Base-by-base conservation (phyloP, 2,797 vertebrate genomes). In the Dromococcyx pavoninus region DNA sequence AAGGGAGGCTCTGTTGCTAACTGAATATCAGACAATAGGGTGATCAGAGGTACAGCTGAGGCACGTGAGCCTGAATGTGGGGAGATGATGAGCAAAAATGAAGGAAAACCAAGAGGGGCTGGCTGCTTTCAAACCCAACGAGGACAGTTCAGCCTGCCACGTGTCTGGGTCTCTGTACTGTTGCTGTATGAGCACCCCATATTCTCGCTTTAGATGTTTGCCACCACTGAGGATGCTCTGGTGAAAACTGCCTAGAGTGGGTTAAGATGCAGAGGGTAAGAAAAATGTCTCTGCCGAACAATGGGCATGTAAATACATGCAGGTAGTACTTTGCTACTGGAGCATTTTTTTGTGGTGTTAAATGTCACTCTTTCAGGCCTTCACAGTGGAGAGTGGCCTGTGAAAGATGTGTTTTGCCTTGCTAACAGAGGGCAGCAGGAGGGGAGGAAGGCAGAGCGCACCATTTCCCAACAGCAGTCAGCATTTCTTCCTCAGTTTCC, bases 361-460 rank as follows among this genome's bases (percentile, higher is more conserved):
- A 88, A 64, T 3, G 14, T n/a, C 37, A 21, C 30, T 80, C 30
- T 80, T 35, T 27, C 9, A 58, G 39, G 43, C 14, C 22, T n/a
- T 76, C 14, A 1, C 13, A 73, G 43, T 28, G 22, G n/a, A 62
- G 46, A 61, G 48, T 70, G 51, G 75, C 14, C 43, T 17, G 18
- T 13, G 46, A 58, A 74, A 54, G 53, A 60, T 2, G 9, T 11
- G 14, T 58, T 66, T 66, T 80, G 86, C 61, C 69, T 86, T 54
- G 39, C 73, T 90, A 56, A 32, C 0, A 8, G 58, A 21, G 8
- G 21, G 53, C 60, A 83, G 57, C 22, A 64, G 51, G 33, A 56
- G 14, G 64, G 21, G 24, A 35, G 24, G 51, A 77, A 83, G 33
- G 24, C 5, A 23, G 8, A 41, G 13, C 0, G 0, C 46, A 9